Base-by-base conservation (phyloP, 2,888 invertebrate species). In the Scrobipalpa atriplicella region DNA sequence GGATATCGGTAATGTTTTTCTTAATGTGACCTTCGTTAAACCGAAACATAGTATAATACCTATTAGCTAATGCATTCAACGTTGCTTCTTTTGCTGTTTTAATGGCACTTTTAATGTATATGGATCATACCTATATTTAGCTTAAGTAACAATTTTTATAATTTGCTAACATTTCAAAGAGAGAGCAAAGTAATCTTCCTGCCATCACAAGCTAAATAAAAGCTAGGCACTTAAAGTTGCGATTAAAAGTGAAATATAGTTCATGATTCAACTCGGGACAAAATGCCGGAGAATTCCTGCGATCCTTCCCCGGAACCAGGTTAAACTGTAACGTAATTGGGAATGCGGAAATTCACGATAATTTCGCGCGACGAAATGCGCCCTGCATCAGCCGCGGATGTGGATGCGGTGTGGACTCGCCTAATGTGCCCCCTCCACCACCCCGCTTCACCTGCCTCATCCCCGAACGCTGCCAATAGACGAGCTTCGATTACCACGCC, bases 251-350 rank as follows among this genome's bases (percentile, higher is more conserved):
- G 18, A n/a, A 29, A 56, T 9, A 36, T 56, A 56, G 36, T 29
- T 36, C 10, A 58, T 58, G 29, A 29, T 58, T 58, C 16, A 58
- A 16, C 58, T 29, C 38, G 38, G 58, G 29, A 62, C 47, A 29
- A 62, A 62, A 62, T 47, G 36, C 43, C 62, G 62, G 62, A 41
- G 29, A 62, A 62, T 39, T 16, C n/a, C 11, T 13, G 36, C 29
- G 19, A 62, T 61, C 47, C 62, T 47, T n/a, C 13, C n/a, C 62
- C 41, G 43, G 47, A 21, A n/a, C 21, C 58, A 73, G 72, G 71
- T 74, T 75, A 75, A 75, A 75, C 73, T 73, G 74, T 76, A 73
- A 76, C 73, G 70, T 72, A 76, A 74, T 76, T 74, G 75, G 63
- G 75, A 73, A 75, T 74, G 74, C 71, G 70, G 70, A 71, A 73